A percentile compares a stretch with the other conserved stretches of the same genome.
Conservation (phyloP, 35 echinoderm and acorn worm genomes). For the Anneissia japonica region DNA sequence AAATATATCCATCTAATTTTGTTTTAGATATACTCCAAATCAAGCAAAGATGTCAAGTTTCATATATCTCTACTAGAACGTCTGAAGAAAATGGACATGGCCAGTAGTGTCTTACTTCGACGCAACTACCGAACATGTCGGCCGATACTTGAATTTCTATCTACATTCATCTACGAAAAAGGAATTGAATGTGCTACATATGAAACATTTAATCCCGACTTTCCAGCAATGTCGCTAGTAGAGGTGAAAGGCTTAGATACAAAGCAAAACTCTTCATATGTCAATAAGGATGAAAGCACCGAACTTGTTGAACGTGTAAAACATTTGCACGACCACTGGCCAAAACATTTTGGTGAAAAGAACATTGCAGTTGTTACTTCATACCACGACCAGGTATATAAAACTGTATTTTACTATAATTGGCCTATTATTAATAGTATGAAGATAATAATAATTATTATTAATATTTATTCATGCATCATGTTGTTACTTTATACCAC, state of each 20-base stretch:
- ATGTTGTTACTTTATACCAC: too few relatives aligned
- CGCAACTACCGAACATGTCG: slow-evolving; percentile 61
- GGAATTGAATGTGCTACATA: slow-evolving; percentile 13
- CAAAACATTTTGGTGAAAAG: slow-evolving; percentile 42
- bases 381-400: slow-evolving; percentile 57
- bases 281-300: slow-evolving; percentile 55
- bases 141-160: slow-evolving; percentile 58
- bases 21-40: slow-evolving; percentile 45
- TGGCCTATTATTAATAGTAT: too few relatives aligned
- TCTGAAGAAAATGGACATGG: slow-evolving; percentile 17
- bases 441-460: too few relatives aligned
- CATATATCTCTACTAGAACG: slow-evolving; percentile 64
- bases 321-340: slow-evolving; percentile 44
- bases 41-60: slow-evolving; percentile 35
- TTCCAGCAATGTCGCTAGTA: slow-evolving; percentile 53
- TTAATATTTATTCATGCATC: too few relatives aligned
- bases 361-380: slow-evolving; percentile 61
- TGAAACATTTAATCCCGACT: slow-evolving; percentile 36
- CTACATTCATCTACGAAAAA: slow-evolving; percentile 34
- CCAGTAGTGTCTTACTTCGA: slow-evolving; percentile 26
- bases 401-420: too few relatives aligned
- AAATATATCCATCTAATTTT: too few relatives aligned
- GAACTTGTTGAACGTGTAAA: slow-evolving; percentile 51
- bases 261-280: slow-evolving; percentile 45
- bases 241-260: slow-evolving; percentile 57